Conservation (phyloP, 2,113 vertebrate species). For the Ailuropoda melanoleuca region DNA sequence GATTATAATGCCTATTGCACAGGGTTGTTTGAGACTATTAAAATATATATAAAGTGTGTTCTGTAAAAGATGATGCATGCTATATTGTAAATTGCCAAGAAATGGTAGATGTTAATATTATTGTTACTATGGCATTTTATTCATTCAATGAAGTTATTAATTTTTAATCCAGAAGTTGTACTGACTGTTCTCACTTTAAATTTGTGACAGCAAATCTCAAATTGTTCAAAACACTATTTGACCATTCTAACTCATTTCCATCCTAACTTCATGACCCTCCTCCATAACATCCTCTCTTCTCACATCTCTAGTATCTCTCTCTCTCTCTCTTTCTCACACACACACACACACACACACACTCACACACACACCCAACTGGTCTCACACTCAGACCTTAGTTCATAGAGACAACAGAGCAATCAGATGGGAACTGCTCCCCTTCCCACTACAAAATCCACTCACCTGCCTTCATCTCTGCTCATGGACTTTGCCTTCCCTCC, state of each 20-base stretch:
- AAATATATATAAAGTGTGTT: neutral
- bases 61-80: neutral
- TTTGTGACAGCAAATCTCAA: neutral
- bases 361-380: neutral
- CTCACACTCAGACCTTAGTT: neutral
- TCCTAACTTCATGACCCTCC: neutral
- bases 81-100: neutral
- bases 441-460: neutral
- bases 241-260: neutral
- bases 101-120: neutral
- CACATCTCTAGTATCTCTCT: neutral
- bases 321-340: neutral
- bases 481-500: neutral
- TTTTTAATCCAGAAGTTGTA: neutral
- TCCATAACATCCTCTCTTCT: neutral
- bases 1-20: neutral
- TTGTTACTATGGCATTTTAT: neutral
- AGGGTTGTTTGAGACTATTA: neutral
- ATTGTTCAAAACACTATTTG: neutral
- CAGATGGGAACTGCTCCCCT: neutral
- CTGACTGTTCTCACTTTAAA: neutral
- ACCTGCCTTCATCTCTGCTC: neutral
- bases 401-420: neutral
- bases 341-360: neutral
- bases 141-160: neutral